A percentile compares a stretch with the other conserved stretches of the same genome.
Conservation (phyloP, 2,888 invertebrate species). For the Chrysolina haemoptera region DNA sequence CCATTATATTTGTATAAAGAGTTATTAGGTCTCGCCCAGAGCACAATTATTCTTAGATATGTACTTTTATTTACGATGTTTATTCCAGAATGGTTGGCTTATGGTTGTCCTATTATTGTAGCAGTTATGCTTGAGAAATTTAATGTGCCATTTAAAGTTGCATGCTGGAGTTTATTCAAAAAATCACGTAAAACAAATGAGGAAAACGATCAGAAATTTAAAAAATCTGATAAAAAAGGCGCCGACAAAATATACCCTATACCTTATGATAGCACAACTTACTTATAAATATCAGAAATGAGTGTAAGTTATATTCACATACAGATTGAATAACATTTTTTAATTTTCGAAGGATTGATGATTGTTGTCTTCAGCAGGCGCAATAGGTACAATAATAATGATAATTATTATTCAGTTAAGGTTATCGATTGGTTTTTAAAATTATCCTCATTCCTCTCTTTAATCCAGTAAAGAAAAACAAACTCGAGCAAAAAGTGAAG, state of each 20-base stretch:
- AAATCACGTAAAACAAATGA: slow-evolving; percentile 22
- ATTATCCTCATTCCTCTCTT: too few relatives aligned
- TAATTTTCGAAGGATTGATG: too few relatives aligned
- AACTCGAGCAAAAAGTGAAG: too few relatives aligned
- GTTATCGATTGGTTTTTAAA: too few relatives aligned
- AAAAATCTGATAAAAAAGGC: slow-evolving; percentile 25
- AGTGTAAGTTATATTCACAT: background rate
- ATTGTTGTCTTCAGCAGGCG: too few relatives aligned
- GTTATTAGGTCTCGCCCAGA: slow-evolving; percentile 24
- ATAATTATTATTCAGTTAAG: too few relatives aligned
- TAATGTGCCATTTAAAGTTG: slow-evolving; percentile 48
- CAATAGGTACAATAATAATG: too few relatives aligned
- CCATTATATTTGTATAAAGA: slow-evolving; percentile 47
- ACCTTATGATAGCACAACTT: background rate
- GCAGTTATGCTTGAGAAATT: slow-evolving; percentile 40
- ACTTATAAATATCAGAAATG: background rate
- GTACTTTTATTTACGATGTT: slow-evolving; percentile 16
- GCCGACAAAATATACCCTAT: background rate
- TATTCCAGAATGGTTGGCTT: slow-evolving; percentile 45
- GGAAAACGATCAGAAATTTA: slow-evolving; percentile 31
- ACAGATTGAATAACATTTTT: too few relatives aligned
- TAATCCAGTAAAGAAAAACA: too few relatives aligned
- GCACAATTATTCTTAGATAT: slow-evolving; percentile 16
- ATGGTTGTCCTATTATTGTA: slow-evolving; percentile 40
- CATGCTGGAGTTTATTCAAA: slow-evolving; percentile 42